Evolutionary conservation across 1,140 invertebrate species (phyloP).

Genomic region (Zaprionus gabonicus): DNA sequence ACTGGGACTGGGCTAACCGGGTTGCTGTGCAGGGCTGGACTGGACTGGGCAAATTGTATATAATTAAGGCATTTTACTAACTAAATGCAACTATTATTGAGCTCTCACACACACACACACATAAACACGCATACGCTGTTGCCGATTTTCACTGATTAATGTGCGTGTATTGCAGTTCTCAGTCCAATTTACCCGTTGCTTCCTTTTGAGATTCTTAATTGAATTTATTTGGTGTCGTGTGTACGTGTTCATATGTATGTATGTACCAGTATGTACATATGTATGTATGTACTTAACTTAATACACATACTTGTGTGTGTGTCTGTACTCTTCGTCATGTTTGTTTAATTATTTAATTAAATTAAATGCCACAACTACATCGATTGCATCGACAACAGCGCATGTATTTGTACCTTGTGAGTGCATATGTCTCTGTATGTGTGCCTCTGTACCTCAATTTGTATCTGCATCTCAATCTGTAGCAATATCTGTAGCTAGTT

Average conservation of each 20-base stretch:
- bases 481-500: background rate
- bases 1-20: constrained; percentile 49
- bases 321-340: constrained; percentile 47
- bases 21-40: constrained; percentile 13
- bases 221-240: constrained; percentile 68
- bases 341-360: constrained; percentile 83
- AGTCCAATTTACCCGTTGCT: constrained; percentile 25
- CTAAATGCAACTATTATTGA: constrained; percentile 60
- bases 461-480: constrained; percentile 26
- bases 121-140: constrained; percentile 29
- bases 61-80: constrained; percentile 79
- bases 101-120: constrained; percentile 25
- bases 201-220: constrained; percentile 71
- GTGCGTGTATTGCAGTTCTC: constrained; percentile 70
- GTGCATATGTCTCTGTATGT: background rate
- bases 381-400: constrained; percentile 31
- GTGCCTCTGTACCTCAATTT: constrained; percentile 17
- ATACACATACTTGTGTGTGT: constrained; percentile 2
- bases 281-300: background rate
- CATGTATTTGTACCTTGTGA: constrained; percentile 17
- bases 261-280: background rate
- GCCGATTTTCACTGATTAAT: constrained; percentile 61
- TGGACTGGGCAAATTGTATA: constrained; percentile 61
- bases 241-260: background rate
- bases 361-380: constrained; percentile 70